Evolutionary conservation across 1,140 invertebrate genomes (phyloP), one percentile per base, ranked within the genome.

Genomic region (Lepidurus apus): DNA sequence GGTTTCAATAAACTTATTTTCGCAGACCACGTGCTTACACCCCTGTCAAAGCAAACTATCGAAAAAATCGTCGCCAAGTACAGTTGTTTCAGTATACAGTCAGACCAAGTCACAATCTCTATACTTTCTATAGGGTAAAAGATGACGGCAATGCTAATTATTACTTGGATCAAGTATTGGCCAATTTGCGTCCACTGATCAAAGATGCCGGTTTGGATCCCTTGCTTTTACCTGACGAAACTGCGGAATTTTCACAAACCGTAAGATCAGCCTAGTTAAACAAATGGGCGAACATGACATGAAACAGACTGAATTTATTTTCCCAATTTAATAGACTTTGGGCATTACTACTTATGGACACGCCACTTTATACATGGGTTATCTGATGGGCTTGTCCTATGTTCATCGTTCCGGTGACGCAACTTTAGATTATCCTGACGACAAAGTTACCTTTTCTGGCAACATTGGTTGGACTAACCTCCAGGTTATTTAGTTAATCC

Each of bases 81-180:
- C 17, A 65, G 13, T 7, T 13, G 21, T 21, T 13, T 65, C 8
- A 65, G 13, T 11, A 13, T 0, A 1, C 7, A 65, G 9, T 7
- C 3, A n/a, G 5, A 17, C 8, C 53, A 4, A 17, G 4, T 65
- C 53, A 7, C 53, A 13, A 11, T 65, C 53, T 65, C 13, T 65
- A 17, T 21, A 65, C 7, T 65, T 65, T 21, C 17, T 65, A 0
- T 65, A 78, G 74, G 13, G 24, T 47, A 44, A 79, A 79, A 53
- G 78, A 75, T 34, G 44, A 47, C 44, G 78, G 73, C 44, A 79
- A 79, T 75, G 78, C 78, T 10, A 79, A 79, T 43, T 73, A 73
- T n/a, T 79, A 79, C 73, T 42, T 79, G 34, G 78, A 79, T 45
- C n/a, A 44, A 34, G 78, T 79, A 13, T 74, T 79, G 73, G 78